Conservation (phyloP, 2,797 vertebrate genomes). For the Mormyrops attenuatus region DNA sequence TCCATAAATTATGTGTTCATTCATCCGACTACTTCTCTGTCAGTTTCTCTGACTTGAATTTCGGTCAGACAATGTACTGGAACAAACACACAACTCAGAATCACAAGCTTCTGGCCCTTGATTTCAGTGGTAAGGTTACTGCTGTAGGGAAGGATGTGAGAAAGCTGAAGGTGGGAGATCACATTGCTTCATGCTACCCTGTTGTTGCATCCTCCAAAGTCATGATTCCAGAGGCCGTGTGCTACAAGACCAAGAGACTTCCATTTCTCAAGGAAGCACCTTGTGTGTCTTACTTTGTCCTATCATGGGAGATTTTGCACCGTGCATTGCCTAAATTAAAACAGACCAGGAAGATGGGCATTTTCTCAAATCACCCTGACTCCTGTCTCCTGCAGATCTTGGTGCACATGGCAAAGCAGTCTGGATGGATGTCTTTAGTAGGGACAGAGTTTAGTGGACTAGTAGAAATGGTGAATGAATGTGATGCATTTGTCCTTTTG, state of each 20-base stretch:
- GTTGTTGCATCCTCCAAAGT: slow-evolving; percentile 57
- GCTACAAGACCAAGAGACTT: slow-evolving; percentile 63
- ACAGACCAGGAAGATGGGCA: slow-evolving; percentile 44
- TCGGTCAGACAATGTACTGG: slow-evolving; percentile 69
- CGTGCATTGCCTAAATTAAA: slow-evolving; percentile 55
- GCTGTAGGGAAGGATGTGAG: slow-evolving; percentile 57
- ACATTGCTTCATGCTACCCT: slow-evolving; percentile 67
- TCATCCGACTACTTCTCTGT: slow-evolving; percentile 73
- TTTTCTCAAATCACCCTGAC: slow-evolving; percentile 48
- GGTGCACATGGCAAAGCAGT: slow-evolving; percentile 44
- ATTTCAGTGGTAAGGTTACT: slow-evolving; percentile 65
- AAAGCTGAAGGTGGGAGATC: slow-evolving; percentile 69
- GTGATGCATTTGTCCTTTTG: slow-evolving; percentile 59
- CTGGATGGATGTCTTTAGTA: slow-evolving; percentile 41
- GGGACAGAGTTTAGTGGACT: neutral
- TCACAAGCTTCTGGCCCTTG: slow-evolving; percentile 62
- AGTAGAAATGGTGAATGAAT: slow-evolving; percentile 11
- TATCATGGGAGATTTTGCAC: slow-evolving; percentile 71
- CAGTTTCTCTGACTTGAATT: slow-evolving; percentile 58
- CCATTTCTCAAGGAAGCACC: slow-evolving; percentile 61
- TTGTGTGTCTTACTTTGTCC: slow-evolving; percentile 69
- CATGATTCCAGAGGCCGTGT: slow-evolving; percentile 60
- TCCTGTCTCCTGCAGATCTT: slow-evolving; percentile 56
- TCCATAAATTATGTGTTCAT: slow-evolving; percentile 64
- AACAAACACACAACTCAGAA: slow-evolving; percentile 57